Evolutionary conservation across 2,113 vertebrate genomes (phyloP).

Genomic region (Smithornis capensis): DNA sequence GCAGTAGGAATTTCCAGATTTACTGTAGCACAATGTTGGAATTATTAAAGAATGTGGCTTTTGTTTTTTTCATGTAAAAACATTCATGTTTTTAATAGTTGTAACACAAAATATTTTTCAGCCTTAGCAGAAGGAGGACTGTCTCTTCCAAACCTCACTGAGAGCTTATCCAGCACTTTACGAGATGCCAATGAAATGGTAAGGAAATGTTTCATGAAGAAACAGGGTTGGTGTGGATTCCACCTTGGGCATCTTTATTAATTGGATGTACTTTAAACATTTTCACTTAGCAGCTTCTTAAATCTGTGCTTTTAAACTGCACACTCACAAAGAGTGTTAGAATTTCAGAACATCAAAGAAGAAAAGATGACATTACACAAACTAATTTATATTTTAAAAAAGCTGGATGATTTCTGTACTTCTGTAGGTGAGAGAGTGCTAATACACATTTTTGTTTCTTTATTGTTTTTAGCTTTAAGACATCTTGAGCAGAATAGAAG

Average conservation of each 20-base stretch:
- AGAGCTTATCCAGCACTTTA: constrained; percentile 86
- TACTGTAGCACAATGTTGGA: not conserved
- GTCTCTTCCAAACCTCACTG: constrained; percentile 64
- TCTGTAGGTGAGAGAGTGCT: not conserved
- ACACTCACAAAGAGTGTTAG: not conserved
- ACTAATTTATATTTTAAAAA: not conserved
- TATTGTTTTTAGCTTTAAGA: not conserved
- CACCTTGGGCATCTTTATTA: not conserved
- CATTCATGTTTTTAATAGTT: not conserved
- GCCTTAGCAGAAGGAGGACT: constrained; percentile 70
- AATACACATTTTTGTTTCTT: not conserved
- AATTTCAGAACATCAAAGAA: not conserved
- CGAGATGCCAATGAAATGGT: constrained; percentile 90
- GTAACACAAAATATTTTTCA: constrained; percentile 53
- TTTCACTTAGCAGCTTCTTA: not conserved
- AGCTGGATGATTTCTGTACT: not conserved
- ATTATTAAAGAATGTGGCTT: not conserved
- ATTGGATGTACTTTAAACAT: not conserved
- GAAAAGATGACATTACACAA: not conserved
- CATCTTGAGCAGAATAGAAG: not conserved
- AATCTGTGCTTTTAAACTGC: not conserved
- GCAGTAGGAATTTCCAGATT: not conserved
- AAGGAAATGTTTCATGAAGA: constrained; percentile 46
- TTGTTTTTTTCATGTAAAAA: not conserved
- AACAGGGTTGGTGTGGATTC: not conserved